Base-by-base conservation (phyloP, 1,140 invertebrate genomes). In the Drosophila seguyi region DNA sequence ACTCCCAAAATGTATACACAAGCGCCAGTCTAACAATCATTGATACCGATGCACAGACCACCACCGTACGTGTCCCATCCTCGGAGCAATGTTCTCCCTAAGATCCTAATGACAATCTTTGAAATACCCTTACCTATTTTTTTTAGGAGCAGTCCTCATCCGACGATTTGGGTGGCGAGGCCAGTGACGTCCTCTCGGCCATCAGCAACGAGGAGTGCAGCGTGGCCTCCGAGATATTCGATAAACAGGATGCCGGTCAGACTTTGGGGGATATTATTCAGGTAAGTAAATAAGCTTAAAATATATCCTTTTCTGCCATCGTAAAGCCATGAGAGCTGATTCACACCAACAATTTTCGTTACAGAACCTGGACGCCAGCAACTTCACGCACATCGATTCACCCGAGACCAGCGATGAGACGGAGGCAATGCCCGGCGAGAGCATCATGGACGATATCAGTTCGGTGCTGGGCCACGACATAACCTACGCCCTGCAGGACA, bases 341-440 rank as follows among this genome's bases (percentile, higher is more conserved):
- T 2, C 1, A 22, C 8, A 1, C 4, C 16, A 25, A 60, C 10
- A 8, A n/a, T 25, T 13, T 18, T 13, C 11, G 0, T 31, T 31
- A 6, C 27, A 92, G 92, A 86, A 86, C 29, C 66, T 92, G 6
- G 90, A 92, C 50, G 94, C 58, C n/a, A 94, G 93, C 39, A 93
- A 94, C 45, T 96, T 97, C 16, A 94, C 95, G 13, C 96, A 97
- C 79, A 97, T 97, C 45, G 96, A 97, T 75, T 97, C 96, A 0
- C 96, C 96, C 0, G 96, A 97, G 93, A 94, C 95, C 42, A 97
- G 96, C 1, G 96, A 97, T 56, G 94, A 95, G 2, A 95, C 95
- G 3, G 96, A 96, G 79, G 93, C 95, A 2, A 93, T 96, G 68
- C 95, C 95, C 57, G 96, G 95, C 5, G 96, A 96, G 91, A 96